Base-by-base conservation (phyloP, 2,113 vertebrate genomes). In the Salvelinus alpinus region DNA sequence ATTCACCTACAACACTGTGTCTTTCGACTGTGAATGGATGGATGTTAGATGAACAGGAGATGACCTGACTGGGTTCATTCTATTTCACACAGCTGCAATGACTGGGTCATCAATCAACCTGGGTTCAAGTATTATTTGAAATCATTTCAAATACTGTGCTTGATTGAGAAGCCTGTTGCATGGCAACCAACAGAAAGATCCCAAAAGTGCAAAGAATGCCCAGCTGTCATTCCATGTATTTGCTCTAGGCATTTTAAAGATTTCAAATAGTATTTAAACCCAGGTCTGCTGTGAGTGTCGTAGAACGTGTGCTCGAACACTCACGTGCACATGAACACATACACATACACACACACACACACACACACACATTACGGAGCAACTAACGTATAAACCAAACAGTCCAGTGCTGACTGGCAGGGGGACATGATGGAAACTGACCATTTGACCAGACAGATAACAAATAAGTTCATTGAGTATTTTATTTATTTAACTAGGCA, bases 381-480 rank as follows among this genome's bases (percentile, higher is more conserved):
- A 78, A 73, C 73, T 72, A 66, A 74, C 68, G 75, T 81, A 86
- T 78, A 81, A 78, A 82, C 59, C 72, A 67, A 24, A 64, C 22
- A 12, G 16, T 72, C 13, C 60, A 57, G 47, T 76, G 25, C 47
- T 64, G 73, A 73, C 29, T 64, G 29, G 78, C 31, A 18, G 51
- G 47, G 72, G 34, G 51, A 62, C 66, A 29, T 34, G 66, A 72
- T 3, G 24, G 60, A 24, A 24, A 64, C 60, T 24, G 60, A 64
- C 60, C 25, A 8, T 4, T 1, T 8, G 7, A 24, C 76, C 72
- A 70, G 31, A n/a, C n/a, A 13, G 6, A 13, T 27, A 11, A 31
- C 22, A n/a, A 25, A 9, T 25, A 24, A 29, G 25, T 31, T 44
- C 1, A 67, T 27, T 67, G 1, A 34, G 31, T 31, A 5, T 31